Evolutionary conservation across 1,140 invertebrate species (phyloP).

Genomic region (Micrasema longulum): DNA sequence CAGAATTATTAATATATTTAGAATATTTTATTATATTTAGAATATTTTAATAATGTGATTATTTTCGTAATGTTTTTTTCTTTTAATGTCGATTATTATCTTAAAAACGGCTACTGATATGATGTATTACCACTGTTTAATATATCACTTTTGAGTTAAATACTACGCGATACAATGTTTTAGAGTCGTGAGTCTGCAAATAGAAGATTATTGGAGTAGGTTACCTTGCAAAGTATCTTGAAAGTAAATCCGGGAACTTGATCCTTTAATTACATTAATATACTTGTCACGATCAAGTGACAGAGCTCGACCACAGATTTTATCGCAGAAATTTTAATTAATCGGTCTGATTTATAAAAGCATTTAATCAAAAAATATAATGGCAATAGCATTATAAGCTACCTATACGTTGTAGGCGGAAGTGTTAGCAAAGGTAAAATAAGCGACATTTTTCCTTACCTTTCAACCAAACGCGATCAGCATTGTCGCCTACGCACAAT

Average conservation of each 20-base stretch:
- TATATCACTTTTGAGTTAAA: too few relatives aligned
- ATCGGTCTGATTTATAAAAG: not conserved
- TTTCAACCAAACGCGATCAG: slow-evolving; percentile 19
- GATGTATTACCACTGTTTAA: too few relatives aligned
- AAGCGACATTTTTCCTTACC: slow-evolving; percentile 15
- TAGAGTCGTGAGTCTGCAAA: slow-evolving; percentile 12
- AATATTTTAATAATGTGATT: too few relatives aligned
- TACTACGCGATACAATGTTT: too few relatives aligned
- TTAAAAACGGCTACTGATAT: too few relatives aligned
- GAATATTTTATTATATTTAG: too few relatives aligned
- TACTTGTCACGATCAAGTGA: slow-evolving; percentile 31
- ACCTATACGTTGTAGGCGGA: not conserved
- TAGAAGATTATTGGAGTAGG: not conserved
- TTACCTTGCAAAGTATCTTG: slow-evolving; percentile 8
- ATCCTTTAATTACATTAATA: slow-evolving; percentile 10
- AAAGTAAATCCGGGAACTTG: slow-evolving; percentile 36
- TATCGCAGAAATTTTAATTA: slow-evolving; percentile 27
- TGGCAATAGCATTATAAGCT: not conserved
- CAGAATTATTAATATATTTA: too few relatives aligned
- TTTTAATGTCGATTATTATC: too few relatives aligned
- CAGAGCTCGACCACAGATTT: slow-evolving; percentile 25
- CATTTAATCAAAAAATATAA: not conserved
- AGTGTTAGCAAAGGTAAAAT: not conserved
- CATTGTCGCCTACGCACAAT: slow-evolving; percentile 18
- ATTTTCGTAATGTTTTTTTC: too few relatives aligned